phyloP scores from a whole-genome alignment of 1,140 invertebrate genomes.

The Drosophila hydei region DNA sequence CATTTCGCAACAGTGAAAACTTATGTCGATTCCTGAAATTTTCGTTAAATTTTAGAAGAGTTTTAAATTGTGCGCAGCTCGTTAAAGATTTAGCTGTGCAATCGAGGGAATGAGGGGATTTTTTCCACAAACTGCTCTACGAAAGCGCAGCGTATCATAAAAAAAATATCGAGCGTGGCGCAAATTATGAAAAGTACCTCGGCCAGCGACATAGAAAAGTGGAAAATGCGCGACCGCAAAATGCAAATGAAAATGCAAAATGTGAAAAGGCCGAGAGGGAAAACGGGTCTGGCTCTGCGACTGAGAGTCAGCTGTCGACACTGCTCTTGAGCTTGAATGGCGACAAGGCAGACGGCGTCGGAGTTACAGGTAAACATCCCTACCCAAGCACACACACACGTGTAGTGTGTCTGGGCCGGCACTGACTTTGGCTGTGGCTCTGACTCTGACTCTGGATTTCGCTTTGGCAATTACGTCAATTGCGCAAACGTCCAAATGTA shows the following conservation, averaged over 20 bases:
- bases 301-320: constrained; percentile 49
- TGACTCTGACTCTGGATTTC: constrained; percentile 16
- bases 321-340: constrained; percentile 77
- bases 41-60: constrained; percentile 35
- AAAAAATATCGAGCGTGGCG: constrained; percentile 47
- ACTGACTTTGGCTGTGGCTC: constrained; percentile 29
- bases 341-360: constrained; percentile 35
- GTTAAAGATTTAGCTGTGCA: constrained; percentile 49
- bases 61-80: constrained; percentile 37
- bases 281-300: constrained; percentile 38
- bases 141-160: constrained; percentile 63
- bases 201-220: constrained; percentile 13
- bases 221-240: constrained; percentile 29
- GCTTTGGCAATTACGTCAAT: constrained; percentile 77
- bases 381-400: constrained; percentile 27
- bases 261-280: constrained; percentile 65
- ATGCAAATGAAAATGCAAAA: constrained; percentile 58
- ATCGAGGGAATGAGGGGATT: constrained; percentile 11
- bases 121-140: constrained; percentile 48
- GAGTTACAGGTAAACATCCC: constrained; percentile 35
- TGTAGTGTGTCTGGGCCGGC: constrained; percentile 62
- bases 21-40: constrained; percentile 14
- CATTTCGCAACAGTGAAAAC: constrained; percentile 3
- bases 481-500: constrained; percentile 69
- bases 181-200: constrained; percentile 64